A percentile compares a stretch with the other conserved stretches of the same genome.
Evolutionary conservation across 2,888 invertebrate genomes (phyloP).

Genomic region (Linyphia triangularis): DNA sequence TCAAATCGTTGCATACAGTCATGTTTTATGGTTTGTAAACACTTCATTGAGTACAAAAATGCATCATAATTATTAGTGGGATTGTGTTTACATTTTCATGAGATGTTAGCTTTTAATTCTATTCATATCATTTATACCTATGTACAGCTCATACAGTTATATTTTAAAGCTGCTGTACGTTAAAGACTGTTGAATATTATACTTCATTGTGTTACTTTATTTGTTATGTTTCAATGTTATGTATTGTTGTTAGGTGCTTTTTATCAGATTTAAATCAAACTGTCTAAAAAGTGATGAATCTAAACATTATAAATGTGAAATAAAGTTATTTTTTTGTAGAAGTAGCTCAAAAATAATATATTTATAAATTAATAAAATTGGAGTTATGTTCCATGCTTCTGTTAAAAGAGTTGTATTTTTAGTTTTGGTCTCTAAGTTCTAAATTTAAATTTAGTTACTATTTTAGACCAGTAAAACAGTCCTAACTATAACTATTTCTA

Average conservation of each 20-base stretch:
- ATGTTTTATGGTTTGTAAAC: constrained; percentile 33
- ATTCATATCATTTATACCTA: constrained; percentile 25
- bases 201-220: constrained; percentile 11
- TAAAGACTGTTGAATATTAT: constrained; percentile 16
- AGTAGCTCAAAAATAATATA: too few species aligned
- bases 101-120: constrained; percentile 17
- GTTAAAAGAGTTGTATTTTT: too few species aligned
- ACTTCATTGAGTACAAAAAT: constrained; percentile 36
- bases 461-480: too few species aligned
- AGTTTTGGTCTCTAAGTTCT: too few species aligned
- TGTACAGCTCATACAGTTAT: background rate
- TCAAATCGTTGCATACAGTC: constrained; percentile 21
- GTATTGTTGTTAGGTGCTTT: constrained; percentile 15
- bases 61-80: constrained; percentile 18
- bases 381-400: too few species aligned
- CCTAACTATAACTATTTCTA: too few species aligned
- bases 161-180: constrained; percentile 15
- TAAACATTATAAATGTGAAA: too few species aligned
- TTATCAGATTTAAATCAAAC: background rate
- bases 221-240: constrained; percentile 35
- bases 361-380: too few species aligned
- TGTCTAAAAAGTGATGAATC: too few species aligned
- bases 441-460: too few species aligned
- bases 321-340: too few species aligned
- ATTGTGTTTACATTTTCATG: constrained; percentile 30